Percentiles rank a stretch among this genome's conserved stretches.
These are phyloP conservation scores for Anhinga anhinga DNA, from an alignment of 2,113 vertebrate species.

Conservation along the genomic window DNA sequence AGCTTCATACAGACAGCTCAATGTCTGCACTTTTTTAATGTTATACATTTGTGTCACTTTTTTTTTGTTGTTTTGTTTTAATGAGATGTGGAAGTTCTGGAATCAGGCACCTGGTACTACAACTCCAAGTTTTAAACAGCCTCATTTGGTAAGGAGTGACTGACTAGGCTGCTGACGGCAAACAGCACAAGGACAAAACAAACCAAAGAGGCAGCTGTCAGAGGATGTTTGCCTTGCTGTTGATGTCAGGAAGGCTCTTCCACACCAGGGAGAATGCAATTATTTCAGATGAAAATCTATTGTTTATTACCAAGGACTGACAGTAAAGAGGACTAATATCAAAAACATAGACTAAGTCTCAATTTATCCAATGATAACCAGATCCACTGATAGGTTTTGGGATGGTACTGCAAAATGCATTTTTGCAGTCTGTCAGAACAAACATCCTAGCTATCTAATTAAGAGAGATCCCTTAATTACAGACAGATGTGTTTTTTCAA, in stretches of 20 bases:
- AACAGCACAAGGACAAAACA: not conserved
- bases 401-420: not conserved
- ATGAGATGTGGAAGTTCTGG: fast-evolving
- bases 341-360: not conserved
- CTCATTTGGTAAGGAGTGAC: not conserved
- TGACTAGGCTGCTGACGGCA: not conserved
- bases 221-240: not conserved
- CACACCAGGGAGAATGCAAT: not conserved
- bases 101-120: not conserved
- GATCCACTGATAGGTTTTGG: not conserved
- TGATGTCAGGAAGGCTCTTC: not conserved
- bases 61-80: not conserved
- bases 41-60: not conserved
- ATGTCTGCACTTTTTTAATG: not conserved
- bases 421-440: not conserved
- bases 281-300: not conserved
- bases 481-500: not conserved
- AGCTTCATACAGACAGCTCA: not conserved
- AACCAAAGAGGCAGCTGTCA: not conserved
- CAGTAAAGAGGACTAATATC: not conserved
- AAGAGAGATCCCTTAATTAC: not conserved
- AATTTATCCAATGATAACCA: not conserved
- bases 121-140: not conserved
- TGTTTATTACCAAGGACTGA: not conserved
- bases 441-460: not conserved